Conservation (phyloP, 2,113 vertebrate species). For the Himantopus leucocephalus region DNA sequence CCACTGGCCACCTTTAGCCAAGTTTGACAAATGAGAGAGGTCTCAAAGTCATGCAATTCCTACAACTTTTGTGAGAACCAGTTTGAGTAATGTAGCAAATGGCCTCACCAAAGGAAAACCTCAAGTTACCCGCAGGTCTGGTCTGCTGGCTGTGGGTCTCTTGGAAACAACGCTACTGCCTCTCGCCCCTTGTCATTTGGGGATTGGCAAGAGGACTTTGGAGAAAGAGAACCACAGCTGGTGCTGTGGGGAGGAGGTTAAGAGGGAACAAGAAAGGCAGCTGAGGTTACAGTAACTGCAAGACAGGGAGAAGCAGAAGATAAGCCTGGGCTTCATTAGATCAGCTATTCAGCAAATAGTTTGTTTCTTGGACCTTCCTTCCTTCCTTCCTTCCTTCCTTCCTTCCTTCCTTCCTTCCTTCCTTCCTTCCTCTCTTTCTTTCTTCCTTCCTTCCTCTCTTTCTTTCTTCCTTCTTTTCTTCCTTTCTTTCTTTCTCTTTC, state of each 20-base stretch:
- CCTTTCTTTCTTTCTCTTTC: no score
- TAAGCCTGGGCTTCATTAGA: neutral
- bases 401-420: neutral
- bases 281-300: neutral
- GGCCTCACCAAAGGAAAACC: neutral
- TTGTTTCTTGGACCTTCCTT: neutral
- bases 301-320: neutral
- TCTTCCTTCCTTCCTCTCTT: no score
- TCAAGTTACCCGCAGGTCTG: neutral
- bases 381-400: neutral
- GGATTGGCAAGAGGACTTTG: neutral
- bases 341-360: neutral
- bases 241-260: neutral
- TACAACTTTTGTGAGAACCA: neutral
- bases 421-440: no score
- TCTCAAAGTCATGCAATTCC: neutral
- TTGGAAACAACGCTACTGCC: neutral
- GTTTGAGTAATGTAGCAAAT: neutral
- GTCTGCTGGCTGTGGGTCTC: neutral
- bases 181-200: neutral
- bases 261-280: neutral
- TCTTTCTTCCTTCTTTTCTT: no score
- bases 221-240: neutral
- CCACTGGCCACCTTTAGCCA: neutral
- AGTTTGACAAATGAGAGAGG: neutral